Base-by-base conservation (phyloP, 2,888 invertebrate genomes). In the Sesia apiformis region DNA sequence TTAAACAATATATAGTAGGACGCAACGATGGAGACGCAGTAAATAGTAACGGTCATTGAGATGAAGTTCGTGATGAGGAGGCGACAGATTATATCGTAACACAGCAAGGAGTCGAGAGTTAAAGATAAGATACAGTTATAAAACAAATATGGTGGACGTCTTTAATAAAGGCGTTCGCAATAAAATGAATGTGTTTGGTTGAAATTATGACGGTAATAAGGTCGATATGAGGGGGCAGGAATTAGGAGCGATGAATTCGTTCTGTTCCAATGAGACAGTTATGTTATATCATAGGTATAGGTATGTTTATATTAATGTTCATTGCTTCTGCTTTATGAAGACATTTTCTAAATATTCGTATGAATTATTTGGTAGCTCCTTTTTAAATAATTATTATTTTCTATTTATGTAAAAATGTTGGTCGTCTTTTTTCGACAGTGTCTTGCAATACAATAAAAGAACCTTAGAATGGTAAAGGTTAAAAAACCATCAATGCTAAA, bases 81-180 rank as follows among this genome's bases (percentile, higher is more conserved):
- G 58, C 55, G 56, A 55, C 56, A 65, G 67, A 69, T 70, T 67
- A 69, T 60, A 60, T 60, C 60, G 59, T 60, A 59, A 39, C 39
- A 50, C 23, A 46, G 61, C 60, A 59, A 60, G 62, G 63, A 64
- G 60, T 63, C 60, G 61, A 58, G 66, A 64, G 64, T 58, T 63
- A 60, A 58, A 63, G 68, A 69, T 70, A 68, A 67, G 67, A 67
- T 69, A 70, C 5, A 6, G 7, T 68, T 70, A 72, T 66, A 67
- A 64, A 69, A 78, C 74, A 79, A 75, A 74, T 76, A 78, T 76
- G 72, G 69, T 66, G 7, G 5, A 66, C 65, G 67, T 72, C 76
- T 72, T 81, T 81, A 81, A 81, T 81, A 79, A 80, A 78, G 79
- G 73, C 76, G 70, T 68, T 69, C 62, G 70, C 70, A 80, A 82